Evolutionary conservation across 1,140 invertebrate genomes (phyloP).

Genomic region (Drosophila neocordata): DNA sequence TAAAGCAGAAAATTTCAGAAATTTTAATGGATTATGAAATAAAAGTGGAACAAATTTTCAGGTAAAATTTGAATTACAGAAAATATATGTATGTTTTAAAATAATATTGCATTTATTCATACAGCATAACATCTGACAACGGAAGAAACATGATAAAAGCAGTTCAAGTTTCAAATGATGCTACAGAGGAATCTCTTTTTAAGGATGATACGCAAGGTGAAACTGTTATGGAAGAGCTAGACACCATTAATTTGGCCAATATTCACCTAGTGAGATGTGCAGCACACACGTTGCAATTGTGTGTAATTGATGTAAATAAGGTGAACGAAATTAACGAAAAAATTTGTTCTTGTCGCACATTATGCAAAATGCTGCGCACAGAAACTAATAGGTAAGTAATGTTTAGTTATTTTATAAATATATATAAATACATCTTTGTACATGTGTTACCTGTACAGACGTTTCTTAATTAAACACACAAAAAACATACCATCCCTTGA

Average conservation of each 20-base stretch:
- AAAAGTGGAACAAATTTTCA: constrained; percentile 13
- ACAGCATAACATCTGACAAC: constrained; percentile 38
- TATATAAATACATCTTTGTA: constrained; percentile 14
- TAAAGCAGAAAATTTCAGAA: constrained; percentile 9
- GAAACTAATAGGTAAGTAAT: constrained; percentile 3
- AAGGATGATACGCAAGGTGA: constrained; percentile 3
- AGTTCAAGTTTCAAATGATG: constrained; percentile 38
- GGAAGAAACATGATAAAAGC: constrained; percentile 35
- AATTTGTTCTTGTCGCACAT: background rate
- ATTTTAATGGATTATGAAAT: constrained; percentile 11
- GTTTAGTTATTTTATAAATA: constrained; percentile 5
- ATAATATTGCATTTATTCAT: constrained; percentile 16
- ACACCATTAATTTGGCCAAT: no score
- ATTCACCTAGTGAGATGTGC: no score
- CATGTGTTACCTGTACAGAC: constrained; percentile 1
- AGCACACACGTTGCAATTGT: no score
- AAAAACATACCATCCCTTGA: constrained; percentile 8
- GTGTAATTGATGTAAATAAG: constrained; percentile 26
- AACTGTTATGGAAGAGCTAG: no score
- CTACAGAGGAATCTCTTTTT: constrained; percentile 21
- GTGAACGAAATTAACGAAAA: background rate
- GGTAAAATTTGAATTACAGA: constrained; percentile 24
- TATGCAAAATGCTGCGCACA: constrained; percentile 4
- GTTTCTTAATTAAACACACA: constrained; percentile 5
- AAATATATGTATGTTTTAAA: constrained; percentile 16